Evolutionary conservation across 2,797 vertebrate genomes (phyloP).

Genomic region (Cynodonichthys magdalenae): DNA sequence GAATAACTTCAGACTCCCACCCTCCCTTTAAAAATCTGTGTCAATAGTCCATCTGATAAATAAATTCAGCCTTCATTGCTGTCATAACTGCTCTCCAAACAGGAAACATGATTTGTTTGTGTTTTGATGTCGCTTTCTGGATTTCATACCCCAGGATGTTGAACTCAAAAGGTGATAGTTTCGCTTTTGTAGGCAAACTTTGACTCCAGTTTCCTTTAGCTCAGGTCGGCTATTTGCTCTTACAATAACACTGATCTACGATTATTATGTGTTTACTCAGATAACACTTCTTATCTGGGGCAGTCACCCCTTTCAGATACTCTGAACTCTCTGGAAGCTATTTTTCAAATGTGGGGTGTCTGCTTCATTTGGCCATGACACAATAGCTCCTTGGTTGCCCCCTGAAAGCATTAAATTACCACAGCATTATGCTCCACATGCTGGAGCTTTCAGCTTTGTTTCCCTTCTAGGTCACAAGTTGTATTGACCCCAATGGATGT

Average conservation of each 20-base stretch:
- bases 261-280: constrained; percentile 70
- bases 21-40: background rate
- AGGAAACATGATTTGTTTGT: constrained; percentile 41
- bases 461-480: constrained; percentile 57
- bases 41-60: constrained; percentile 54
- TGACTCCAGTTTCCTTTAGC: constrained; percentile 59
- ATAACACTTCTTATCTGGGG: constrained; percentile 70
- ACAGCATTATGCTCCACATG: constrained; percentile 31
- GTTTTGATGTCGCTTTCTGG: constrained; percentile 17
- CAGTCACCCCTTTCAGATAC: constrained; percentile 43
- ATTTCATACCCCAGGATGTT: constrained; percentile 36
- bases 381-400: constrained; percentile 7
- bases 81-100: constrained; percentile 20
- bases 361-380: constrained; percentile 44
- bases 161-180: constrained; percentile 37
- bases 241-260: constrained; percentile 68
- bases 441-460: constrained; percentile 64
- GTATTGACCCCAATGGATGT: constrained; percentile 14
- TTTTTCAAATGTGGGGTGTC: constrained; percentile 44
- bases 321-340: constrained; percentile 63
- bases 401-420: constrained; percentile 60
- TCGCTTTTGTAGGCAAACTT: constrained; percentile 70
- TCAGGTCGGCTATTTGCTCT: constrained; percentile 57
- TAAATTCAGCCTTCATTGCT: constrained; percentile 36
- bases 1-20: background rate